Conservation (phyloP, 2,888 invertebrate species). For the Rapana venosa region DNA sequence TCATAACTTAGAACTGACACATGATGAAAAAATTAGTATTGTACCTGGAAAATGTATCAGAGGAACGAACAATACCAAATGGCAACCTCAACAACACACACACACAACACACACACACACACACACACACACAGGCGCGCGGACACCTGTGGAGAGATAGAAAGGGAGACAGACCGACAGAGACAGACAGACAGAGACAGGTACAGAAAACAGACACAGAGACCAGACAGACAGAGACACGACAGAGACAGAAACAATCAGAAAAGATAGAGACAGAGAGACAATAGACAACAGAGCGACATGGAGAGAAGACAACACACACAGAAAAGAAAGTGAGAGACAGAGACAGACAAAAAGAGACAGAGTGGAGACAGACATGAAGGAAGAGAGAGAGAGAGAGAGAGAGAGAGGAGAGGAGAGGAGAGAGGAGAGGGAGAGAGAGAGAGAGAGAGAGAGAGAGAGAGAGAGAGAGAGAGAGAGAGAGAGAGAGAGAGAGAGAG, state of each 20-base stretch:
- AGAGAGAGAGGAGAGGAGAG: too few relatives aligned
- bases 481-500: too few relatives aligned
- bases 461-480: too few relatives aligned
- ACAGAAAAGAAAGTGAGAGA: too few relatives aligned
- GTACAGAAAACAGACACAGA: not conserved
- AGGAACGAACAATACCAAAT: too few relatives aligned
- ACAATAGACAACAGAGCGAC: not conserved
- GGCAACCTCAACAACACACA: not conserved
- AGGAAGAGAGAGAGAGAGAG: too few relatives aligned
- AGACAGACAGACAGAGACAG: not conserved
- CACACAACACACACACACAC: slow-evolving; percentile 22
- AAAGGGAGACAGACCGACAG: not conserved
- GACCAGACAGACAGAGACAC: not conserved
- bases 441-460: too few relatives aligned
- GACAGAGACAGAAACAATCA: not conserved
- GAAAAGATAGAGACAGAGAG: not conserved
- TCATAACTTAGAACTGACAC: not conserved
- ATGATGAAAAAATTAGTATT: too few relatives aligned
- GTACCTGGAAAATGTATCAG: too few relatives aligned
- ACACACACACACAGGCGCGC: slow-evolving; percentile 21
- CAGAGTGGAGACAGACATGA: too few relatives aligned
- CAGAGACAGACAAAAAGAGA: too few relatives aligned
- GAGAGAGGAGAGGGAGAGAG: too few relatives aligned
- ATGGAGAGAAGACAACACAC: not conserved
- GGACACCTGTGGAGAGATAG: not conserved